Percentiles rank a stretch among this genome's conserved stretches.
Conservation (phyloP, 2,888 invertebrate genomes). For the Orgyia antiqua region DNA sequence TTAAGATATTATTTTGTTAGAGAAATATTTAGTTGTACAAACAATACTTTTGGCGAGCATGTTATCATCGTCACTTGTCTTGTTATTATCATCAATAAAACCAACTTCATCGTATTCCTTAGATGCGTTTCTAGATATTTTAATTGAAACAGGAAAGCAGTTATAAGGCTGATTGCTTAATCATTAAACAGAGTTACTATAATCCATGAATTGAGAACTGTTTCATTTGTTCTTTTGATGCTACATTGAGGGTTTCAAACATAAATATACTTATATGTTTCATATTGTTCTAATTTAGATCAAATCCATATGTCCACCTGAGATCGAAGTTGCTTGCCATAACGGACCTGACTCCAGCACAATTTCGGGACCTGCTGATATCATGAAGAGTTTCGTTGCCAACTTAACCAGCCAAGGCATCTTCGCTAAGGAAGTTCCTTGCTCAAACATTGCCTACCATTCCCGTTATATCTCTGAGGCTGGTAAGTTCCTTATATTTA, state of each 20-base stretch:
- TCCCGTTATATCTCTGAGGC: constrained; percentile 88
- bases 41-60: too few relatives aligned
- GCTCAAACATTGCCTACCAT: constrained; percentile 94
- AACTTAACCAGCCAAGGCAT: constrained; percentile 83
- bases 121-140: too few relatives aligned
- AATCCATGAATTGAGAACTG: too few relatives aligned
- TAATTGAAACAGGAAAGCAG: too few relatives aligned
- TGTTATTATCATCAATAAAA: too few relatives aligned
- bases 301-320: constrained; percentile 82
- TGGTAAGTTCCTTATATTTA: constrained; percentile 40
- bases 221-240: too few relatives aligned
- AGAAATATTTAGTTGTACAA: not conserved
- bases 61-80: not conserved
- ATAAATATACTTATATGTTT: too few relatives aligned
- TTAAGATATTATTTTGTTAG: not conserved
- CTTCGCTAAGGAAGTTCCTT: constrained; percentile 90
- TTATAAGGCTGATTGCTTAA: too few relatives aligned
- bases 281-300: too few relatives aligned
- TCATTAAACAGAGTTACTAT: too few relatives aligned
- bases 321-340: constrained; percentile 92
- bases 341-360: constrained; percentile 92
- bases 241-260: too few relatives aligned
- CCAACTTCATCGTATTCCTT: too few relatives aligned
- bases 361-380: constrained; percentile 90
- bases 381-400: constrained; percentile 81